Base-by-base conservation (phyloP, 2,888 invertebrate species). In the Drosophila koepferae region DNA sequence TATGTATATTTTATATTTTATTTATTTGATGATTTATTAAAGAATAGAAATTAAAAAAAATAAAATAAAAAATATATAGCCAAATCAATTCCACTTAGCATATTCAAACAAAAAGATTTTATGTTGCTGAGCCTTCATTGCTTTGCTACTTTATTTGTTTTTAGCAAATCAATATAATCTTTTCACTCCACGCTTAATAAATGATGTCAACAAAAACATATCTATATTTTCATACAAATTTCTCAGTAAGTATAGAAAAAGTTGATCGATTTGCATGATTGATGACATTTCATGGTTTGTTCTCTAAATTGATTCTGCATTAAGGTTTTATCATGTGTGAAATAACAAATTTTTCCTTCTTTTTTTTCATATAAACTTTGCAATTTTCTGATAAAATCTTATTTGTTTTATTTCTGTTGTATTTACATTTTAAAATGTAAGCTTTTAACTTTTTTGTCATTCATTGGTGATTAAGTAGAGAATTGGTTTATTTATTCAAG, bases 401-500 rank as follows among this genome's bases (percentile, higher is more conserved):
- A 18, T 31, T 0, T 9, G 20, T 44, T 44, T 20, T 44, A 4
- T 23, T 23, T 23, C 0, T 31, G 2, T 28, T 23, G 12, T n/a
- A 28, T 28, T 28, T 31, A n/a, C 10, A 31, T 31, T 54, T 54
- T 38, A 4, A 10, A 55, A 16, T 56, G n/a, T 23, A 41, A 49
- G 34, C 44, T 46, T 54, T 23, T 16, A 38, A 41, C 36, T 61
- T 62, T 28, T 60, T 51, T 54, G 12, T 43, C 31, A 20, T 51
- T 46, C 34, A 51, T 28, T 34, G 63, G 51, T 46, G 55, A 60
- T 75, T 74, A 62, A 69, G 49, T 64, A 51, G 44, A 41, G 56
- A 72, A 61, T 31, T 23, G 38, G 10, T 54, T 63, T 41, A 63
- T 63, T 65, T 60, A 65, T 74, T 60, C 74, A 56, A 23, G n/a